A percentile compares a stretch with the other conserved stretches of the same genome.
Conservation (phyloP, 2,113 vertebrate species). For the Onychorhynchus coronatus region DNA sequence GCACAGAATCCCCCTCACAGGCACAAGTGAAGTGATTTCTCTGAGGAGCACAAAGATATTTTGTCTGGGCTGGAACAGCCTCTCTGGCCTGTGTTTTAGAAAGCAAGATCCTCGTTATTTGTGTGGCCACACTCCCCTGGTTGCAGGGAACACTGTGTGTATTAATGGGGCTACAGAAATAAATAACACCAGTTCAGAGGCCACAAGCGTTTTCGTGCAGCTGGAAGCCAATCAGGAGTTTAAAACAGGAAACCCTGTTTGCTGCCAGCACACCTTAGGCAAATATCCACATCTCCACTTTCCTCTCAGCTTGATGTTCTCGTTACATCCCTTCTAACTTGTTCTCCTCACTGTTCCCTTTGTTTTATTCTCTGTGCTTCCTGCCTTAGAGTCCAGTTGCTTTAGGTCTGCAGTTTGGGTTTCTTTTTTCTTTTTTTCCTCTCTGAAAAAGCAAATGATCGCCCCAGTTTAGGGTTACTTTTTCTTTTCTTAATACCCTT, state of each 20-base stretch:
- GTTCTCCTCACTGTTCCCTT: neutral
- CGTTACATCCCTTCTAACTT: neutral
- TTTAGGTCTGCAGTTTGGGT: neutral
- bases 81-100: neutral
- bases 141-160: neutral
- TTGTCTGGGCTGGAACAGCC: neutral
- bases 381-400: neutral
- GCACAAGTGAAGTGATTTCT: neutral
- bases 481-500: neutral
- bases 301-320: neutral
- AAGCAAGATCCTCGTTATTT: neutral
- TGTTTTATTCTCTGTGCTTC: neutral
- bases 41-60: neutral
- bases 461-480: neutral
- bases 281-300: conserved; percentile 9
- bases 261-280: conserved; percentile 15
- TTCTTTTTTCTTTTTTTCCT: neutral
- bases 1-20: neutral
- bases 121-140: neutral
- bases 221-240: conserved; percentile 29
- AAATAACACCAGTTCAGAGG: neutral
- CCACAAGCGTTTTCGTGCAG: neutral
- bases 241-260: conserved; percentile 1
- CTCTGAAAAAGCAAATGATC: neutral
- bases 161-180: neutral